Evolutionary conservation across 2,888 invertebrate genomes (phyloP), one percentile per base, ranked within the genome.

Genomic region (Macropis europaea): DNA sequence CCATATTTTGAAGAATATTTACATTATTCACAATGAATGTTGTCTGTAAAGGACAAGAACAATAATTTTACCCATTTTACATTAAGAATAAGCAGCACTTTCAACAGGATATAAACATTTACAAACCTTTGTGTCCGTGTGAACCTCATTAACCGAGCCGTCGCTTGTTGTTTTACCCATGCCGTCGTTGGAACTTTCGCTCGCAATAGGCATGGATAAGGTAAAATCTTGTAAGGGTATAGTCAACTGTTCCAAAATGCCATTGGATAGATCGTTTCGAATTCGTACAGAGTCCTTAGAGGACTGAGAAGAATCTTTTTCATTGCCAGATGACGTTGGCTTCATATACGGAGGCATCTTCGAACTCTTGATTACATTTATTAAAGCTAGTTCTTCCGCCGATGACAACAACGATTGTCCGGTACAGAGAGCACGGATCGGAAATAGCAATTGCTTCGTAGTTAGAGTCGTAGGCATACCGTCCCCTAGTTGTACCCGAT

Each of bases 1-100:
- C 93, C 71, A 97, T 91, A 78, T 94, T 93, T 91, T 96, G 95
- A 57, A 98, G 92, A 79, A 93, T 93, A 32, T 94, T 93, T 2
- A 95, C 92, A 88, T 97, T 97, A 56, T 95, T 95, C 66, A 94
- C 92, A 62, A 95, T 91, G 84, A 97, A 94, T 90, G 96, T 93
- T 87, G 94, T 94, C 96, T 96, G 88, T 36, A 90, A 79, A 48
- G 47, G 32, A 0, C 7, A 28, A 42, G 9, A 57, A 42, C 11
- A 34, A 36, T 11, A 71, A 36, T 61, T 56, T 13, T 19, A 66
- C 19, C 19, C 28, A n/a, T n/a, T n/a, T n/a, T n/a, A n/a, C n/a
- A n/a, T n/a, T n/a, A n/a, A n/a, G n/a, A n/a, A n/a, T n/a, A n/a
- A n/a, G n/a, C n/a, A n/a, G n/a, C n/a, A n/a, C n/a, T n/a, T n/a